Percentiles rank a stretch among this genome's conserved stretches.
These are phyloP conservation scores for Pachyrhynchus sulphureomaculatus DNA, from an alignment of 1,140 invertebrate species.

Conservation along the genomic window DNA sequence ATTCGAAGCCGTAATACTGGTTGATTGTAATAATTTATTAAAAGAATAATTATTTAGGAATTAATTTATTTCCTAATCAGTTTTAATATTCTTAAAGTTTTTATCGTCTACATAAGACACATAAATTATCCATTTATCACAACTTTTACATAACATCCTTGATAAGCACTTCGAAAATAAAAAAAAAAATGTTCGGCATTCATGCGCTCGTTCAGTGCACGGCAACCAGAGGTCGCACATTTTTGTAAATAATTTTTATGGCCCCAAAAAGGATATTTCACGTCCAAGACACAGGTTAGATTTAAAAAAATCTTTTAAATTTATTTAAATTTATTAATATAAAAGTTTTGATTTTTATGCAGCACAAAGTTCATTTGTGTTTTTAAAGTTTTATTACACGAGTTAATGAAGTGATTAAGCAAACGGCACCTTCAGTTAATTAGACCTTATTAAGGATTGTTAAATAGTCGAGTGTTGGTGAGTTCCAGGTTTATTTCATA, in stretches of 20 bases:
- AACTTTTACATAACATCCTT: no score
- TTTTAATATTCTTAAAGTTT: no score
- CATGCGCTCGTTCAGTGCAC: slow-evolving; percentile 1
- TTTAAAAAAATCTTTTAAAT: not conserved
- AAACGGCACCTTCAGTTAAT: slow-evolving; percentile 27
- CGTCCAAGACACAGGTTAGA: not conserved
- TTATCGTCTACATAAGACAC: no score
- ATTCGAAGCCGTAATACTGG: no score
- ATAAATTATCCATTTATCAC: no score
- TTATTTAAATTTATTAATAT: slow-evolving; percentile 12
- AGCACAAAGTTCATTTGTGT: not conserved
- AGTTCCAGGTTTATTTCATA: not conserved
- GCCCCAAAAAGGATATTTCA: not conserved
- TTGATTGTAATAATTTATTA: no score
- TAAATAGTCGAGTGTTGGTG: slow-evolving; percentile 1
- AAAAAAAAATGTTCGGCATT: not conserved
- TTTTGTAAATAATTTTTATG: slow-evolving; percentile 16
- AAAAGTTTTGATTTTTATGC: not conserved
- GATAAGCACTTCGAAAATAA: no score
- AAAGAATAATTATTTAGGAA: no score
- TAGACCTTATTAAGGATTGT: slow-evolving; percentile 24
- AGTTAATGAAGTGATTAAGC: slow-evolving; percentile 27
- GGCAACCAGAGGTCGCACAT: slow-evolving; percentile 8
- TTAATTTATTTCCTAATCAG: no score
- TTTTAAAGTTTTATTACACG: slow-evolving; percentile 1